A percentile compares a stretch with the other conserved stretches of the same genome.
Conservation (phyloP, 2,113 vertebrate species). For the Caranx melampygus region DNA sequence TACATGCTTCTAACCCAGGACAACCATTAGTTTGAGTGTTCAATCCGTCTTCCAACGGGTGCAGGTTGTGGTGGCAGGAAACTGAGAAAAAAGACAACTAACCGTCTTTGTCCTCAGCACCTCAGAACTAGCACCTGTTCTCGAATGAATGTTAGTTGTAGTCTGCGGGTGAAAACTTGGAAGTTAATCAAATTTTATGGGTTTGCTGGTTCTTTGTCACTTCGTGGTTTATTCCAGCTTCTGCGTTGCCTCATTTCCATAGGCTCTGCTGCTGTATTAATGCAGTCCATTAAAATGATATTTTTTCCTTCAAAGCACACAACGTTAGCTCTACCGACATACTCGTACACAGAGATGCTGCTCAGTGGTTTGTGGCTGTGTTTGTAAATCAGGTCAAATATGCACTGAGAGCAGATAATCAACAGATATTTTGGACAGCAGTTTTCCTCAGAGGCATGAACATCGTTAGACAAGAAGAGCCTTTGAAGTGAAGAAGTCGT, state of each 20-base stretch:
- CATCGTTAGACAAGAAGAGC: neutral
- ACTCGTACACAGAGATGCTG: neutral
- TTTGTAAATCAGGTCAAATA: slow-evolving; percentile 14
- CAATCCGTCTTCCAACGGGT: neutral
- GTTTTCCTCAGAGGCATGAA: neutral
- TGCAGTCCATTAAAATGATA: neutral
- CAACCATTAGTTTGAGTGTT: slow-evolving; percentile 10
- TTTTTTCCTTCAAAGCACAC: neutral
- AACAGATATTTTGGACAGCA: neutral
- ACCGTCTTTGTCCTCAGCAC: neutral
- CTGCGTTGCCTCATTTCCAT: neutral
- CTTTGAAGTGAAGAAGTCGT: neutral
- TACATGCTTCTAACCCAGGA: slow-evolving; percentile 28
- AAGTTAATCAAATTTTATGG: neutral
- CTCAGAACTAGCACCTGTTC: slow-evolving; percentile 1
- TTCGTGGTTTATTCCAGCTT: neutral
- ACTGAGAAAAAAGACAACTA: neutral
- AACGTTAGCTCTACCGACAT: neutral
- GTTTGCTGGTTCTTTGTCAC: neutral
- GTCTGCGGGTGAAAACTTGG: neutral
- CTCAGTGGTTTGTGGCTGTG: neutral
- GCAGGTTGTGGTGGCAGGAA: neutral
- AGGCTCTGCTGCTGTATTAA: neutral
- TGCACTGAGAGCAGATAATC: neutral
- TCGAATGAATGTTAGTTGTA: neutral